Evolutionary conservation across 2,113 vertebrate species (phyloP).

Genomic region (Oreochromis niloticus): DNA sequence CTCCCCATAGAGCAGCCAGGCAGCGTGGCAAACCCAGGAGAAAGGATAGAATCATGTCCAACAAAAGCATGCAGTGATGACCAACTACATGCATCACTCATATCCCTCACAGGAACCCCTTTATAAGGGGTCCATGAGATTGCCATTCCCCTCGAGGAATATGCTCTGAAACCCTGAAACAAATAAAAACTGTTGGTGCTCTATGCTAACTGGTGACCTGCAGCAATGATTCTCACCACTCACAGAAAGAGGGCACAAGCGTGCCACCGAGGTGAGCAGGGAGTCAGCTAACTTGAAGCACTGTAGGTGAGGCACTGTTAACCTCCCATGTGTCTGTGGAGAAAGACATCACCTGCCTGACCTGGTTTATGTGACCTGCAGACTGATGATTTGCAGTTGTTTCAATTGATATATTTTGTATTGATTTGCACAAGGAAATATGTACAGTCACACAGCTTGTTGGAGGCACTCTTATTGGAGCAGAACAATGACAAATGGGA

Average conservation of each 20-base stretch:
- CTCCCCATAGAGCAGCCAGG: not conserved
- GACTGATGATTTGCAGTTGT: not conserved
- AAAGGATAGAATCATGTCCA: rapidly evolving
- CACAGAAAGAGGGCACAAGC: not conserved
- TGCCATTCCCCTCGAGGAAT: not conserved
- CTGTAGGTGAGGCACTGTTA: not conserved
- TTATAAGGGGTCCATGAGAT: not conserved
- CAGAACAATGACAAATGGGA: not conserved
- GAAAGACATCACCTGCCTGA: not conserved
- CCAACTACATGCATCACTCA: not conserved
- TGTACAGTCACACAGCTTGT: not conserved
- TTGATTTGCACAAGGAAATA: not conserved
- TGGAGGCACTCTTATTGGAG: not conserved
- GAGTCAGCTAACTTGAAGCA: not conserved
- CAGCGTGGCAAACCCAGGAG: not conserved
- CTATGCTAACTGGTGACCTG: not conserved
- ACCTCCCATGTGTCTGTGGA: not conserved
- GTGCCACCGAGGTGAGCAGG: not conserved
- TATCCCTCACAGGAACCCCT: not conserved
- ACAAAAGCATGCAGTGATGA: not conserved
- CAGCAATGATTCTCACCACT: not conserved
- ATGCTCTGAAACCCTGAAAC: not conserved
- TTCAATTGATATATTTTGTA: not conserved
- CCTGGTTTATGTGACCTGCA: not conserved
- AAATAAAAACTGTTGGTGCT: not conserved